Evolutionary conservation across 2,113 vertebrate species (phyloP).

Genomic region (Brachionichthys hirsutus): DNA sequence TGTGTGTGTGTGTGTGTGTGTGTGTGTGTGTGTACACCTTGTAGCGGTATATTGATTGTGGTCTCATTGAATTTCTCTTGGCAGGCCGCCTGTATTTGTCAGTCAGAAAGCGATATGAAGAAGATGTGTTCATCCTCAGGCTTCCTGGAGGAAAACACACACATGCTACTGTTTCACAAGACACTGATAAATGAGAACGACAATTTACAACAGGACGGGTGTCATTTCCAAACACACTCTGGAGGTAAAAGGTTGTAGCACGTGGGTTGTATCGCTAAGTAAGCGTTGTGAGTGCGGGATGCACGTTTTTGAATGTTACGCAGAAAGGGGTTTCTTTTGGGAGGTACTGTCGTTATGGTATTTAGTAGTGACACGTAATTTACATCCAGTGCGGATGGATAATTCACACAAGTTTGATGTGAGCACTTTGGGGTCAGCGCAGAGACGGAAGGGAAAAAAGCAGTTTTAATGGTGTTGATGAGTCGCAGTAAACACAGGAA

Average conservation of each 20-base stretch:
- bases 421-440: conserved; percentile 17
- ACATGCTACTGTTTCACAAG: conserved; percentile 56
- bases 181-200: conserved; percentile 51
- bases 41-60: conserved; percentile 72
- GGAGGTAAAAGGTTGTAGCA: conserved; percentile 22
- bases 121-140: conserved; percentile 65
- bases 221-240: conserved; percentile 32
- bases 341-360: conserved; percentile 24
- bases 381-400: conserved; percentile 26
- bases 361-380: conserved; percentile 38
- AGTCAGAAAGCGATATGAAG: conserved; percentile 67
- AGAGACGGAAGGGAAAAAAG: conserved; percentile 13
- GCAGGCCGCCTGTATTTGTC: conserved; percentile 69
- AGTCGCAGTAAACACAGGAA: conserved; percentile 26
- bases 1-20: conserved; percentile 10
- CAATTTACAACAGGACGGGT: conserved; percentile 32
- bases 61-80: conserved; percentile 70
- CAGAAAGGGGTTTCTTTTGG: conserved; percentile 23
- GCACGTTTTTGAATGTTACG: background rate
- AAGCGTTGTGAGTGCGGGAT: background rate
- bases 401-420: conserved; percentile 18
- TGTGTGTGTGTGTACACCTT: conserved; percentile 29
- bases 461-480: conserved; percentile 10
- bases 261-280: conserved; percentile 3
- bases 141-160: conserved; percentile 52